A percentile compares a stretch with the other conserved stretches of the same genome.
Evolutionary conservation across 2,113 vertebrate species (phyloP).

Genomic region (Oceanodroma tethys): DNA sequence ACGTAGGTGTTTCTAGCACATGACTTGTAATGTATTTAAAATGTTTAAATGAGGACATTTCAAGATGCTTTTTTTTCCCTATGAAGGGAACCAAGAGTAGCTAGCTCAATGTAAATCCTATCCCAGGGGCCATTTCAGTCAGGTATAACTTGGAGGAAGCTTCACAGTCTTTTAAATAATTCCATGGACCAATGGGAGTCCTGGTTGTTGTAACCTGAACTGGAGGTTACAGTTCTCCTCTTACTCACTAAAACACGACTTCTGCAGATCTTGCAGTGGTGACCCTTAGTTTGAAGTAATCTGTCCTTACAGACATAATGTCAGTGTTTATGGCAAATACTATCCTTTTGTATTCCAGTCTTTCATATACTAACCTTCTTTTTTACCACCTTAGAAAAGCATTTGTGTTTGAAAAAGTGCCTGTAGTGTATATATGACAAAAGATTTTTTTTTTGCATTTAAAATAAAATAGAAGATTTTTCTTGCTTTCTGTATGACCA

Average conservation of each 20-base stretch:
- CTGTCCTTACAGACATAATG: neutral
- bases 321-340: neutral
- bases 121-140: neutral
- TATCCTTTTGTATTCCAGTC: neutral
- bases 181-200: neutral
- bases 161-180: neutral
- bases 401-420: neutral
- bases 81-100: neutral
- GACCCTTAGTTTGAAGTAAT: neutral
- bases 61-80: neutral
- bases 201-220: neutral
- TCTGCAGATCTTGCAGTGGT: neutral
- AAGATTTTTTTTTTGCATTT: neutral
- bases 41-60: neutral
- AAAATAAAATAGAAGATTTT: neutral
- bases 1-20: neutral
- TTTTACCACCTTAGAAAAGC: neutral
- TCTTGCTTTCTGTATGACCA: neutral
- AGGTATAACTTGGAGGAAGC: neutral
- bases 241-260: neutral
- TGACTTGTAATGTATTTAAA: neutral
- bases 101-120: neutral
- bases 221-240: neutral
- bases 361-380: neutral
- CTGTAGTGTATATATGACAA: neutral